These are phyloP conservation scores for Choreutis nemorana DNA, from an alignment of 2,888 invertebrate genomes.

Conservation along the genomic window DNA sequence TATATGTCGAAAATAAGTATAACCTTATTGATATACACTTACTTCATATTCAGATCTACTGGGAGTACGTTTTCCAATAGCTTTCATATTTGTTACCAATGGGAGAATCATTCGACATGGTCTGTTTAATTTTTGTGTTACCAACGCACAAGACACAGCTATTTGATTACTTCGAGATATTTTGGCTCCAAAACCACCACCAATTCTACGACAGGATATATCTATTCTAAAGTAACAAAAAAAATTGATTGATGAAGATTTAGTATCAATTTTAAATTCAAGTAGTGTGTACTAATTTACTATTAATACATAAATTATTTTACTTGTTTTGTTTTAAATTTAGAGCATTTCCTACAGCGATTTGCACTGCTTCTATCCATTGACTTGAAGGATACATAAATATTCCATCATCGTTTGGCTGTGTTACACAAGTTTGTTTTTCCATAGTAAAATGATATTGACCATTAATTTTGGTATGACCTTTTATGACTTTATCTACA, in stretches of 20 bases:
- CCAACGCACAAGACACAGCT: conserved; percentile 62
- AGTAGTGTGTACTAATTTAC: too few relatives aligned
- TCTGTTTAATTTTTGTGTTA: conserved; percentile 43
- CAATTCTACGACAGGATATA: conserved; percentile 56
- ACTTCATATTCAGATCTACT: conserved; percentile 42
- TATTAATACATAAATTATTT: too few relatives aligned
- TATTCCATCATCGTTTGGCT: conserved; percentile 75
- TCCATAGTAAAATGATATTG: conserved; percentile 82
- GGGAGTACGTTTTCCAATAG: conserved; percentile 44
- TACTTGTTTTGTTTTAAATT: too few relatives aligned
- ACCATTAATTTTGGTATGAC: conserved; percentile 53
- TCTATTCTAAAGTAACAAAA: too few relatives aligned
- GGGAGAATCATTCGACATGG: conserved; percentile 59
- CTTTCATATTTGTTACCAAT: conserved; percentile 62
- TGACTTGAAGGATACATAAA: conserved; percentile 69
- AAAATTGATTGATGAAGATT: too few relatives aligned
- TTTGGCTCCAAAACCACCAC: conserved; percentile 64
- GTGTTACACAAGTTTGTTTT: conserved; percentile 66
- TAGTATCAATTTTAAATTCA: too few relatives aligned
- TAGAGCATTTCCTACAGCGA: conserved; percentile 58
- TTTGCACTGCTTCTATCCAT: conserved; percentile 65
- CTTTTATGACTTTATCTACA: conserved; percentile 43
- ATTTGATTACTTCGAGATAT: conserved; percentile 50
- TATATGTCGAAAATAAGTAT: too few relatives aligned
- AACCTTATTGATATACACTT: too few relatives aligned